These are phyloP conservation scores for Diarsia dahlii DNA, from an alignment of 2,888 invertebrate species.

Conservation along the genomic window DNA sequence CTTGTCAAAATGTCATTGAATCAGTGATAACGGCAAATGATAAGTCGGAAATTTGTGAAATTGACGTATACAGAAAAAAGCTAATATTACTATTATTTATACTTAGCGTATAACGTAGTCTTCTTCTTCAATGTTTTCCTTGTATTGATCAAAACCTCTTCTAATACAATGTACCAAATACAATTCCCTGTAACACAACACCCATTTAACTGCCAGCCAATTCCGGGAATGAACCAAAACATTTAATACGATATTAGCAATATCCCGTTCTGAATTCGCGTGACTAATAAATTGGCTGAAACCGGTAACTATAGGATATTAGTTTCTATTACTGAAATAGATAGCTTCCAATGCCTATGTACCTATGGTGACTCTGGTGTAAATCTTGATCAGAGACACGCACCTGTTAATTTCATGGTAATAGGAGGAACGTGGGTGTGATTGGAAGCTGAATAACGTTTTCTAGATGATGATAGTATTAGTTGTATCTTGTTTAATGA, in stretches of 20 bases:
- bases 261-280: conserved; percentile 62
- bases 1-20: not conserved
- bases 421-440: conserved; percentile 40
- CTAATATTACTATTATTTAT: not conserved
- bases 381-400: conserved; percentile 65
- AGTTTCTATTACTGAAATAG: conserved; percentile 62
- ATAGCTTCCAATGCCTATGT: conserved; percentile 49
- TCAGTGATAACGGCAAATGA: not conserved
- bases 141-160: too few species aligned
- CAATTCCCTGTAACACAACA: conserved; percentile 8
- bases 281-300: conserved; percentile 62
- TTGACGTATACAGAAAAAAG: not conserved
- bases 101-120: not conserved
- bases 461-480: conserved; percentile 1
- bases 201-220: not conserved
- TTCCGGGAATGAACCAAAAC: conserved; percentile 27
- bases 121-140: not conserved
- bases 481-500: not conserved
- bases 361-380: conserved; percentile 22
- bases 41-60: not conserved
- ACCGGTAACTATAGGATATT: conserved; percentile 54
- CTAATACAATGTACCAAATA: not conserved
- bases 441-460: conserved; percentile 12
- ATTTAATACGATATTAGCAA: conserved; percentile 47
- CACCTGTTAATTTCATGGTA: conserved; percentile 54